Evolutionary conservation across 2,888 invertebrate species (phyloP).

Genomic region (Mythimna albipuncta): DNA sequence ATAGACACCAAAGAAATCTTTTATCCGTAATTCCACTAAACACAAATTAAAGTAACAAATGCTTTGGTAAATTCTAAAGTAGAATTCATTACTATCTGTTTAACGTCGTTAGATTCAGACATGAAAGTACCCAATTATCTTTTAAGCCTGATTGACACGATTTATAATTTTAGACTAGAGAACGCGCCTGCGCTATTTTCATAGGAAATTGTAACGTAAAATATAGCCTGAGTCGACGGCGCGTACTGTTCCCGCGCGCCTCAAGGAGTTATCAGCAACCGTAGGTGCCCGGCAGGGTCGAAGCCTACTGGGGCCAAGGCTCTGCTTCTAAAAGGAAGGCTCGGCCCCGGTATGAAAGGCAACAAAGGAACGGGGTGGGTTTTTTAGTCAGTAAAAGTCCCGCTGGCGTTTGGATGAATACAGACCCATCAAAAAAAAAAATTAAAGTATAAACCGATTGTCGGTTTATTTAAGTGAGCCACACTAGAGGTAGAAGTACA

Average conservation of each 20-base stretch:
- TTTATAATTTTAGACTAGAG: background rate
- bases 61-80: slow-evolving; percentile 6
- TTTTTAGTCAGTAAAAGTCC: too few relatives aligned
- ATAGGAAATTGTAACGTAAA: slow-evolving; percentile 4
- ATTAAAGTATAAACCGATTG: slow-evolving; percentile 10
- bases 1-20: slow-evolving; percentile 15
- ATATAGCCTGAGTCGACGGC: background rate
- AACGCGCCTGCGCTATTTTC: slow-evolving; percentile 1
- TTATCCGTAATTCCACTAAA: slow-evolving; percentile 23
- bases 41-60: slow-evolving; percentile 27
- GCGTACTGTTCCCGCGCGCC: too few relatives aligned
- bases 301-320: too few relatives aligned
- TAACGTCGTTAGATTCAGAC: slow-evolving; percentile 14
- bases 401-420: too few relatives aligned
- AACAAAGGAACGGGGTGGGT: too few relatives aligned
- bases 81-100: slow-evolving; percentile 20
- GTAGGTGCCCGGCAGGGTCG: too few relatives aligned
- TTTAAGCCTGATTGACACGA: slow-evolving; percentile 8
- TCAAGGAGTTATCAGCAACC: too few relatives aligned
- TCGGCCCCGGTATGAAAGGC: too few relatives aligned
- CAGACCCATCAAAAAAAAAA: too few relatives aligned
- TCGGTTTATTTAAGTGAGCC: background rate
- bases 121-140: slow-evolving; percentile 9
- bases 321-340: too few relatives aligned
- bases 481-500: background rate